A percentile compares a stretch with the other conserved stretches of the same genome.
Conservation (phyloP, 92 coral and sea anemone species). For the Anthopleura xanthogrammica region DNA sequence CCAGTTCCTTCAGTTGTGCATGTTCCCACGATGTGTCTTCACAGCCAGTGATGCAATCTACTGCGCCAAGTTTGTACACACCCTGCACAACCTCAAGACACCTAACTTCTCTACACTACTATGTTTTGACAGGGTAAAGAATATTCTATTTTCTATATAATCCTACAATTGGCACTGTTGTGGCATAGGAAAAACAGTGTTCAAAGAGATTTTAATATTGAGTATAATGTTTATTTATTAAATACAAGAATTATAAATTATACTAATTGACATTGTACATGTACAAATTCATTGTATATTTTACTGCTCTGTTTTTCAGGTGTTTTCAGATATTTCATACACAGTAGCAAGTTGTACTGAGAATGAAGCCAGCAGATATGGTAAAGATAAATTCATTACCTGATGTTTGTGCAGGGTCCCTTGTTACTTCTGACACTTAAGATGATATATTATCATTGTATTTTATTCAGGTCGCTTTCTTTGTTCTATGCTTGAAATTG, state of each 20-base stretch:
- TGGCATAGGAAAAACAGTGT: too few species aligned
- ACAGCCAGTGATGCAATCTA: slow-evolving; percentile 98
- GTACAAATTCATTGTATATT: too few species aligned
- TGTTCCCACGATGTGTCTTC: slow-evolving; percentile 97
- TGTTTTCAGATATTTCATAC: slow-evolving; percentile 96
- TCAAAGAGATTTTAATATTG: too few species aligned
- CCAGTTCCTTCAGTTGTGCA: slow-evolving; percentile 95
- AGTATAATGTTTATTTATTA: too few species aligned
- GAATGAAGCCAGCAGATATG: slow-evolving; percentile 99
- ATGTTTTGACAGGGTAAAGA: slow-evolving; percentile 93
- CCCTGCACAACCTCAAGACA: slow-evolving; percentile 96
- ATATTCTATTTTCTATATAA: not conserved
- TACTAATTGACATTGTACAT: too few species aligned
- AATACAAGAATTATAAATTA: too few species aligned
- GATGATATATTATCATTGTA: not conserved
- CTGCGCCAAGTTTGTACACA: slow-evolving; percentile 98
- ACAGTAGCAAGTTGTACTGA: slow-evolving; percentile 97
- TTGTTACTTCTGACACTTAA: too few species aligned
- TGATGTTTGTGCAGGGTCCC: not conserved
- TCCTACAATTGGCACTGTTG: too few species aligned
- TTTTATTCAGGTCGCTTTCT: slow-evolving; percentile 82
- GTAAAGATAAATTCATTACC: slow-evolving; percentile 32
- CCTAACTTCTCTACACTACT: slow-evolving; percentile 97
- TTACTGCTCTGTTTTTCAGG: slow-evolving; percentile 37
- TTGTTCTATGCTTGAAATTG: slow-evolving; percentile 97